Evolutionary conservation across 2,888 invertebrate genomes (phyloP).

Genomic region (Melinaea marsaeus): DNA sequence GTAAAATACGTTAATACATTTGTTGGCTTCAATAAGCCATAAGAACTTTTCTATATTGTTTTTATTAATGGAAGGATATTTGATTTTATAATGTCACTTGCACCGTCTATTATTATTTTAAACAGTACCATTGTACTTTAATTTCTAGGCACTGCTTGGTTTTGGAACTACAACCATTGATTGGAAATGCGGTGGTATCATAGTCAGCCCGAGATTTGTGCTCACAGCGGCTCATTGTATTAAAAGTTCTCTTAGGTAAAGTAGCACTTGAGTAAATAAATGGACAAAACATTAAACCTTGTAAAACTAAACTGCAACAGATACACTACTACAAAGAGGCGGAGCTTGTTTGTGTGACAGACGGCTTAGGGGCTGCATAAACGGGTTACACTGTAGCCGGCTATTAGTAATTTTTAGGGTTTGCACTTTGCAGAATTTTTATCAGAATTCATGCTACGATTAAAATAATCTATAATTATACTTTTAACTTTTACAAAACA

Average conservation of each 20-base stretch:
- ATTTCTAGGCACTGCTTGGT: constrained; percentile 45
- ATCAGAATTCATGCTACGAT: too few species aligned
- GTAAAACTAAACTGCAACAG: too few species aligned
- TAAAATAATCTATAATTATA: too few species aligned
- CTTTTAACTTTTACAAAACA: too few species aligned
- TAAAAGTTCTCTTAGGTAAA: not conserved
- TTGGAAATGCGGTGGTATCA: constrained; percentile 48
- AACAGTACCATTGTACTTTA: not conserved
- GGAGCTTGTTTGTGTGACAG: too few species aligned
- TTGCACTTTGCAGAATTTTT: too few species aligned
- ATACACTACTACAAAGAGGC: too few species aligned
- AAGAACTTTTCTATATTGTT: not conserved
- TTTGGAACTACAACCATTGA: constrained; percentile 28
- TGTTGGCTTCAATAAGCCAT: not conserved
- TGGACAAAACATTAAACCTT: too few species aligned
- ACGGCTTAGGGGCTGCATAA: too few species aligned
- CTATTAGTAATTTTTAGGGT: too few species aligned
- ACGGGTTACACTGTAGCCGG: too few species aligned
- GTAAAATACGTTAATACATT: constrained; percentile 21
- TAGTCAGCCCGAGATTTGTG: constrained; percentile 49
- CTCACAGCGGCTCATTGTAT: constrained; percentile 52
- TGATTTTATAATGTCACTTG: not conserved
- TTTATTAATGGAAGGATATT: not conserved
- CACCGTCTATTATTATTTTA: constrained; percentile 8
- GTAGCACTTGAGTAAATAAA: not conserved